phyloP scores from a whole-genome alignment of 2,113 vertebrate genomes.

The Prolemur simus region DNA sequence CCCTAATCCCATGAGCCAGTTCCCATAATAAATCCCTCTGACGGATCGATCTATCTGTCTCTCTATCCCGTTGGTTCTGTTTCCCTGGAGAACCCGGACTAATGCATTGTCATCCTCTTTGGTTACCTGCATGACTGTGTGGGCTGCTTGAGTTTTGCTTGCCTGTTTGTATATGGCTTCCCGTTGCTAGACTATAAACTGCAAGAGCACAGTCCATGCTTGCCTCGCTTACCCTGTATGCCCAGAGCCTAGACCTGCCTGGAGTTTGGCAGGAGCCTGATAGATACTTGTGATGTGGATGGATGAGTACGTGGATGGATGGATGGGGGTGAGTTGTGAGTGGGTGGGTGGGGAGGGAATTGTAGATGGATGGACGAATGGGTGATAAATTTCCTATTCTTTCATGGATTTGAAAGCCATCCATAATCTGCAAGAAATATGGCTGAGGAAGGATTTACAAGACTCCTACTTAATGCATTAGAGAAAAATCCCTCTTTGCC shows the following conservation, averaged over 20 bases:
- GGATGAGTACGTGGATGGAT: background rate
- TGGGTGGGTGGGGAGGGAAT: background rate
- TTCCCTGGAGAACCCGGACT: background rate
- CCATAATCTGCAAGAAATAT: background rate
- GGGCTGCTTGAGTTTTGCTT: background rate
- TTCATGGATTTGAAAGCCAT: background rate
- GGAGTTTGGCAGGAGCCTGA: background rate
- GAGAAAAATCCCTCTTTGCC: background rate
- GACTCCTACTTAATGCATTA: fast-evolving
- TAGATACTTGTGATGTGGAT: background rate
- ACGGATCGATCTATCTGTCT: background rate
- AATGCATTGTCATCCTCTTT: fast-evolving
- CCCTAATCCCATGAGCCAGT: background rate
- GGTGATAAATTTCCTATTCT: background rate
- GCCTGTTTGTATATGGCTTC: no score
- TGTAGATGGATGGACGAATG: background rate
- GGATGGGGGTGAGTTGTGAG: fast-evolving
- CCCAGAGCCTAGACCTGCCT: background rate
- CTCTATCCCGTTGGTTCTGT: fast-evolving
- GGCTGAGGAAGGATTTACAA: background rate
- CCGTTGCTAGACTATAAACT: background rate
- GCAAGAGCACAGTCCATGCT: background rate
- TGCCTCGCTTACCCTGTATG: background rate
- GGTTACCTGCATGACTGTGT: background rate
- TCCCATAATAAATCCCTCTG: no score